phyloP scores from a whole-genome alignment of 1,140 invertebrate genomes.

The Trichomalopsis sarcophagae region DNA sequence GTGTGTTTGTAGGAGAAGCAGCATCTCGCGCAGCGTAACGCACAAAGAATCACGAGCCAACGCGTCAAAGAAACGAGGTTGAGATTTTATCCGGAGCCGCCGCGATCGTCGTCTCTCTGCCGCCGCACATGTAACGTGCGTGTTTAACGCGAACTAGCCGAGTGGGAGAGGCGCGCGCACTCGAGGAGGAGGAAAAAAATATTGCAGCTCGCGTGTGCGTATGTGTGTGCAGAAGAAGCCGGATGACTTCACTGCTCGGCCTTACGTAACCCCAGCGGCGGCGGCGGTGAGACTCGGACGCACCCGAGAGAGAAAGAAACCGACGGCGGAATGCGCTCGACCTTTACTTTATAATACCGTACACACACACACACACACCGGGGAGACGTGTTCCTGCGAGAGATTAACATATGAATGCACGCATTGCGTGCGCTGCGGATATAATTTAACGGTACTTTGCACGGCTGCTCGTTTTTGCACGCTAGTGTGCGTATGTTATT shows the following conservation, averaged over 20 bases:
- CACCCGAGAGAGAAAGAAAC: conserved; percentile 16
- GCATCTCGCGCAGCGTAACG: too few relatives aligned
- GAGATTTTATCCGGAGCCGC: conserved; percentile 10
- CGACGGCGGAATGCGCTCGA: conserved; percentile 2
- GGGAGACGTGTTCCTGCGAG: background rate
- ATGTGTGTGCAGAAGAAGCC: conserved; percentile 30
- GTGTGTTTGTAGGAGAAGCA: too few relatives aligned
- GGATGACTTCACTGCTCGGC: conserved; percentile 45
- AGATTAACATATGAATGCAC: conserved; percentile 38
- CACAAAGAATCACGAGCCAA: background rate
- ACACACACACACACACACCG: background rate
- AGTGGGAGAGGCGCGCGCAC: conserved; percentile 16
- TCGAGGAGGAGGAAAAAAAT: conserved; percentile 16
- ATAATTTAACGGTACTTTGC: conserved; percentile 26
- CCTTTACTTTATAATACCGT: conserved; percentile 13
- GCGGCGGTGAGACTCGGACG: background rate
- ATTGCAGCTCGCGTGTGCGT: background rate
- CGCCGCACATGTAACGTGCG: background rate
- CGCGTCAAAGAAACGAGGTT: conserved; percentile 19
- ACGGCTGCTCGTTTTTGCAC: background rate
- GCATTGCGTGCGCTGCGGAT: background rate
- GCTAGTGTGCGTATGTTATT: background rate
- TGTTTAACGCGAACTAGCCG: conserved; percentile 10
- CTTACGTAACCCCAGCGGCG: conserved; percentile 38
- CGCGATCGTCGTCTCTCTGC: background rate